These are phyloP conservation scores for Chorisops tibialis DNA, from an alignment of 2,888 invertebrate genomes.

Conservation along the genomic window DNA sequence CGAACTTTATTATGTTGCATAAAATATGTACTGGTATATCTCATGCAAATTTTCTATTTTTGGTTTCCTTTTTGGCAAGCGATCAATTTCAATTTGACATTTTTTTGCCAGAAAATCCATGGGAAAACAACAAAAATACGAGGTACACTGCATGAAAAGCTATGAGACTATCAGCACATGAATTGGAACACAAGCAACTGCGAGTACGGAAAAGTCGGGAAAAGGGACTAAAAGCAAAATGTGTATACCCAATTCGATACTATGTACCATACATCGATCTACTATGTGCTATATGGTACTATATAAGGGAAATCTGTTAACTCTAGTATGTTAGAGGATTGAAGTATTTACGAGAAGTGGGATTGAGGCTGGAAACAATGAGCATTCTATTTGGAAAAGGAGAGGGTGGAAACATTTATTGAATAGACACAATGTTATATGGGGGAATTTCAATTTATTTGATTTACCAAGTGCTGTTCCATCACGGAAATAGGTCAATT, in stretches of 20 bases:
- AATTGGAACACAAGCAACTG: neutral
- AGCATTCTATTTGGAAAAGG: neutral
- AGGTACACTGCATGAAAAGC: neutral
- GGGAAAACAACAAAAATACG: neutral
- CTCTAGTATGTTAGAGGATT: constrained; percentile 24
- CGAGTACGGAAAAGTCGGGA: neutral
- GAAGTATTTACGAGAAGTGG: constrained; percentile 21
- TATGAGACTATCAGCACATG: neutral
- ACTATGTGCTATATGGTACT: neutral
- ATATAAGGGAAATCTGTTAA: constrained; percentile 23
- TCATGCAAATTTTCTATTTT: constrained; percentile 1
- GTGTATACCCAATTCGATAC: too few species aligned
- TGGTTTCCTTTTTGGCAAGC: constrained; percentile 8
- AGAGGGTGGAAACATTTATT: constrained; percentile 27
- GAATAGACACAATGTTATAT: constrained; percentile 33
- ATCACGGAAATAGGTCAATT: constrained; percentile 33
- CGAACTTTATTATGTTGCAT: too few species aligned
- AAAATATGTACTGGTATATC: too few species aligned
- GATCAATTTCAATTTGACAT: constrained; percentile 6
- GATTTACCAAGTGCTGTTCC: constrained; percentile 33
- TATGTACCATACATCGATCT: constrained; percentile 13
- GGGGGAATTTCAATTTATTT: constrained; percentile 34
- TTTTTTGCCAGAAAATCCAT: neutral
- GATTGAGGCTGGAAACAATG: constrained; percentile 12
- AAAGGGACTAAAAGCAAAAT: too few species aligned